Evolutionary conservation across 2,888 invertebrate species (phyloP), one percentile per base, ranked within the genome.

Genomic region (Aphidius colemani): DNA sequence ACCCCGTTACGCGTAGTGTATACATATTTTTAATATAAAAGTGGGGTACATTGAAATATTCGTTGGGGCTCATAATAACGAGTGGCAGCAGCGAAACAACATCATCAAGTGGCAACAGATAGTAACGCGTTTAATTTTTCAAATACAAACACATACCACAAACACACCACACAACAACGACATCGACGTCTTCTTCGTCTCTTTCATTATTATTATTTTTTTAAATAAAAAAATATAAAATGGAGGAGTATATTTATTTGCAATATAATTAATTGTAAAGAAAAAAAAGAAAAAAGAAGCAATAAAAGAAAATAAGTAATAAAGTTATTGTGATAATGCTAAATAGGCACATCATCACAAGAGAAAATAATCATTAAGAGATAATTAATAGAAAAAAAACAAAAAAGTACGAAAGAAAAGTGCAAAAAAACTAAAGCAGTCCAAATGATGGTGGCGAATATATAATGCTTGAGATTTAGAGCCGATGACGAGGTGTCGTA

Each of bases 401-500:
- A 50, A 30, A 53, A 51, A 11, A 2, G 43, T 11, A 43, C 9
- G 7, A 18, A 39, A 39, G 8, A 43, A 46, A 46, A 48, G 48
- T 43, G 57, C 18, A 18, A 44, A 63, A 58, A 48, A 41, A 13
- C 48, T 59, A 67, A 63, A 63, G 49, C 61, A 62, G 61, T 67
- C 68, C 66, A 67, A 13, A 70, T 68, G 65, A 67, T 70, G 70
- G 68, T 66, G 64, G 67, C 61, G 43, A 64, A 45, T 57, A 57
- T 57, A 57, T 66, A 65, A 63, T 65, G 68, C 68, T 67, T 61
- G 58, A 66, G 67, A 65, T 70, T 30, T 67, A 71, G 71, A 72
- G 71, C 71, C 70, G 72, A 72, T 72, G 72, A 72, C 72, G 72
- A 71, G 70, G 66, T 68, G 65, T 63, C 69, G 70, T 68, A 67